Base-by-base conservation (phyloP, 2,797 vertebrate species). In the Karalla daura region DNA sequence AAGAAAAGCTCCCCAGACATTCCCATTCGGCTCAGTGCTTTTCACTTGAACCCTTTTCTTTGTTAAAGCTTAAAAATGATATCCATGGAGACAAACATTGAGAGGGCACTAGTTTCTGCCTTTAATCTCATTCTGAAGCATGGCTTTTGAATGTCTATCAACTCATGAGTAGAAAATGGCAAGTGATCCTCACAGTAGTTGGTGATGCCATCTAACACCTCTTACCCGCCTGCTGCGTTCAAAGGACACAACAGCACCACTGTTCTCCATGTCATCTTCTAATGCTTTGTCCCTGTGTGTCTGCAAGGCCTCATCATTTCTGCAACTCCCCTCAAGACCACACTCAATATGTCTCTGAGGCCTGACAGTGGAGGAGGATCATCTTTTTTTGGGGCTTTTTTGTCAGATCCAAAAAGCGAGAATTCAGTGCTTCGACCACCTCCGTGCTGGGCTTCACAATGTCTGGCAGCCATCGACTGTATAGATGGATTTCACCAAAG, bases 401-500 rank as follows among this genome's bases (percentile, higher is more conserved):
- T 27, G 24, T 54, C 30, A 45, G 44, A 46, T 33, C 18, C 12
- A 58, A 68, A 58, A 72, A 55, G 51, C 23, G 3, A 28, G 17
- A 54, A 61, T 24, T 46, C 1, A 23, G 5, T n/a, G 23, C 60
- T 21, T 33, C 9, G 15, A 50, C 51, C 18, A 45, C 47, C 35
- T 50, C 23, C 24, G 51, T 33, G n/a, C 17, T 66, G n/a, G n/a
- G n/a, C n/a, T n/a, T n/a, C n/a, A n/a, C n/a, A n/a, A n/a, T n/a
- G 47, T 67, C 65, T 25, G 58, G 35, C 39, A 17, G 61, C 39
- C 14, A 58, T 51, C 20, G 28, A 44, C 53, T 63, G 55, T 33
- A 55, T 30, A 70, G 37, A 69, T 32, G 51, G 39, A 33, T 70
- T 70, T 64, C 49, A 50, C 41, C 58, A 63, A 65, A 63, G 32